Evolutionary conservation across 2,888 invertebrate species (phyloP).

Genomic region (Sarcophaga caerulescens): DNA sequence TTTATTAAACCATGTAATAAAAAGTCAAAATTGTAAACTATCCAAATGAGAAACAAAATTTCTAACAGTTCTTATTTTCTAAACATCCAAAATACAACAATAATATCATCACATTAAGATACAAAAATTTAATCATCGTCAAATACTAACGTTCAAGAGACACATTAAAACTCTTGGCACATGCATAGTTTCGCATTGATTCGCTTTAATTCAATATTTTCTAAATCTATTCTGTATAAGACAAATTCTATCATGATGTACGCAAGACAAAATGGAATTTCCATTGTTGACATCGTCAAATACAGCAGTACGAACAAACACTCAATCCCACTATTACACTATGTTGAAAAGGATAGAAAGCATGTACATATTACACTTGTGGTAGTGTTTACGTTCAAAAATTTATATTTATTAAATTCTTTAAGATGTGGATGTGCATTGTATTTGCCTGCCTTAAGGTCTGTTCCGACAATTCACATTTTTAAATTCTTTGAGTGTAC

Average conservation of each 20-base stretch:
- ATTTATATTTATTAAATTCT: conserved; percentile 14
- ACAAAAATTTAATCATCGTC: too few relatives aligned
- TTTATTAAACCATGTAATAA: too few relatives aligned
- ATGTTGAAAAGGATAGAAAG: too few relatives aligned
- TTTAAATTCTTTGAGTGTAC: not conserved
- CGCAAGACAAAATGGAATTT: conserved; percentile 3
- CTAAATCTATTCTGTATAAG: not conserved
- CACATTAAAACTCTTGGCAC: not conserved
- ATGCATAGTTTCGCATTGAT: conserved; percentile 19
- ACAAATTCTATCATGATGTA: not conserved
- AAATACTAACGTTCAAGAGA: too few relatives aligned
- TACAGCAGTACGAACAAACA: too few relatives aligned
- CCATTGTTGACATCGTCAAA: not conserved
- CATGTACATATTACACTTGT: too few relatives aligned
- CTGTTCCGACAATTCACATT: not conserved
- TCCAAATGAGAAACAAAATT: too few relatives aligned
- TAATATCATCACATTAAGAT: too few relatives aligned
- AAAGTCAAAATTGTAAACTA: too few relatives aligned
- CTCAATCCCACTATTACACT: too few relatives aligned
- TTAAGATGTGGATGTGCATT: conserved; percentile 1
- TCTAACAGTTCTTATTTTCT: too few relatives aligned
- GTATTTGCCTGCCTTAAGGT: conserved; percentile 3
- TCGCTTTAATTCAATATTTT: not conserved
- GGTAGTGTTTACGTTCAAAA: conserved; percentile 10
- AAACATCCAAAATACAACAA: too few relatives aligned